Base-by-base conservation (phyloP, 2,113 vertebrate genomes). In the Ictalurus punctatus region DNA sequence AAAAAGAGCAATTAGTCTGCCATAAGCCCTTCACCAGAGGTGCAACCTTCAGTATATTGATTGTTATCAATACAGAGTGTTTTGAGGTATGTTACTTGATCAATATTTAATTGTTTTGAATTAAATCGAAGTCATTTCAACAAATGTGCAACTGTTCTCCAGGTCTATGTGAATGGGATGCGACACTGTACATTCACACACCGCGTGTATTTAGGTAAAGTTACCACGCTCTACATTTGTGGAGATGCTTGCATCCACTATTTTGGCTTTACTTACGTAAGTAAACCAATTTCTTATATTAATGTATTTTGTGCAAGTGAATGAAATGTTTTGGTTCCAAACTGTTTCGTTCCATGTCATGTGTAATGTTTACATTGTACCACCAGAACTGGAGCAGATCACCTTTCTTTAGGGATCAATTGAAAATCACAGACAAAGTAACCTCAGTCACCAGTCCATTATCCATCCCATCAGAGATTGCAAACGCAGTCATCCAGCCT, bases 201-300 rank as follows among this genome's bases (percentile, higher is more conserved):
- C 23, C 54, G 56, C 13, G 48, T 63, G 21, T 44, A 48, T 9
- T 40, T 78, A 27, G 56, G 44, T 25, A 86, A n/a, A 78, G 44
- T 86, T 54, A 25, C 30, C 12, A 44, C 56, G 3, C 30, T 86
- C 6, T 0, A 63, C 21, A n/a, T 86, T 63, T 9, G 1, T 6
- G 85, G 85, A 86, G 54, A 76, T 58, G 71, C 44, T 59, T 54
- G 4, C 7, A 25, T 86, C 14, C 73, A 86, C 52, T 23, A 56
- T n/a, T 63, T 25, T 74, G 87, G 87, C 34, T 84, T 88, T 17
- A 84, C 58, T 6, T 4, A 84, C 23, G 87, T 88, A 84, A 78
- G 71, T 84, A 56, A 56, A 37, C 30, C 16, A 21, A 16, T 71
- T 40, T 74, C 7, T 40, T 40, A 37, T 58, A 71, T 4, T 71